These are phyloP conservation scores for Chromoteleia sp. DNA, from an alignment of 2,888 invertebrate genomes.

Conservation along the genomic window DNA sequence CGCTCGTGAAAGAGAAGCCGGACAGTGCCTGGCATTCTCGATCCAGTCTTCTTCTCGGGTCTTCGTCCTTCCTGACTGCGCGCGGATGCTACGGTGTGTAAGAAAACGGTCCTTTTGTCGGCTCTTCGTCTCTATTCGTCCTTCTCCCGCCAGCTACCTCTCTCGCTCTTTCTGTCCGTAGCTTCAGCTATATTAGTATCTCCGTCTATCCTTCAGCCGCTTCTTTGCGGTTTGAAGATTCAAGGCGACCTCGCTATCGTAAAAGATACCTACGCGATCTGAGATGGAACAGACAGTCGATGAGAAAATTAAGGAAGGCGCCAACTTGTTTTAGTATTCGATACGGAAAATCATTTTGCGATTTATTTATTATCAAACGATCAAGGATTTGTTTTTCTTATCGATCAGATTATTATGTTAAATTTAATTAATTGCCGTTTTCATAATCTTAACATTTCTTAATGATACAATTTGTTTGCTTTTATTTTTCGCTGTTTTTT, in stretches of 20 bases:
- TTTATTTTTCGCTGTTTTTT: no score
- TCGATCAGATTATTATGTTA: neutral
- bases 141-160: conserved; percentile 50
- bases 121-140: conserved; percentile 70
- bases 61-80: conserved; percentile 71
- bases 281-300: conserved; percentile 66
- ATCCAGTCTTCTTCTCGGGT: conserved; percentile 70
- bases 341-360: conserved; percentile 51
- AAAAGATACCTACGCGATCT: conserved; percentile 72
- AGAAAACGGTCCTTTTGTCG: conserved; percentile 79
- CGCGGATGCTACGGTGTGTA: conserved; percentile 71
- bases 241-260: conserved; percentile 70
- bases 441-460: no score
- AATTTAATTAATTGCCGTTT: neutral
- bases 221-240: conserved; percentile 69
- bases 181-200: no score
- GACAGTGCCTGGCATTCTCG: conserved; percentile 68
- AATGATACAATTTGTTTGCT: no score
- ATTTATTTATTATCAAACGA: conserved; percentile 7
- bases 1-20: conserved; percentile 61
- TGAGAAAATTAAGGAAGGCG: conserved; percentile 70
- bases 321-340: conserved; percentile 44
- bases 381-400: neutral
- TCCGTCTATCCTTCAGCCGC: conserved; percentile 43
- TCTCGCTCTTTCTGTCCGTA: conserved; percentile 41